Base-by-base conservation (phyloP, 1,140 invertebrate genomes). In the Drosophila triauraria region DNA sequence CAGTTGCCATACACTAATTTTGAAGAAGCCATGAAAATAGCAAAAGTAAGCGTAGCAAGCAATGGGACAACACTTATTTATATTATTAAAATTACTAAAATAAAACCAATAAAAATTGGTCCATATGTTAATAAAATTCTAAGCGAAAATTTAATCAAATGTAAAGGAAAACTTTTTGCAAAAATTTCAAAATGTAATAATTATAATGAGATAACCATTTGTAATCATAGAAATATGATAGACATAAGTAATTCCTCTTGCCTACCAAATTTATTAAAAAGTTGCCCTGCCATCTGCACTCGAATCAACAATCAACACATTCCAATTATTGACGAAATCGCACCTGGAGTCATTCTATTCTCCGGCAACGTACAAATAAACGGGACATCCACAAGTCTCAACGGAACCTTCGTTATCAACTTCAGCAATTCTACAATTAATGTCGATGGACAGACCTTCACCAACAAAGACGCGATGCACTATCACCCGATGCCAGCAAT, bases 341-440 rank as follows among this genome's bases (percentile, higher is more conserved):
- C 40, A 42, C 15, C 38, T 13, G 12, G 38, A 40, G 38, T 44
- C 42, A 44, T 44, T 44, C n/a, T 44, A 7, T 44, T 44, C 6
- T 44, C n/a, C n/a, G n/a, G n/a, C 42, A 44, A 17, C 42, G 42
- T 44, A 48, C 10, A 15, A 25, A 48, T 25, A 25, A 48, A 44
- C n/a, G 42, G 42, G 46, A 48, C 20, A 48, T 23, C 46, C 46
- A 48, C 23, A 48, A 48, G 20, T 48, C 46, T 25, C 20, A 48
- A 48, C 46, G 12, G 20, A 48, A 48, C 46, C 23, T 48, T 48
- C 25, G 12, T 48, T 25, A 48, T 48, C 5, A 48, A 48, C 3
- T 48, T 48, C 44, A 46, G 44, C n/a, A 46, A 46, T 46, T 23
- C 44, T 46, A 12, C 44, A 46, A 48, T 25, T 27, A 27, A 27